phyloP scores from a whole-genome alignment of 2,888 invertebrate species.

The Leptinotarsa tumamoca region DNA sequence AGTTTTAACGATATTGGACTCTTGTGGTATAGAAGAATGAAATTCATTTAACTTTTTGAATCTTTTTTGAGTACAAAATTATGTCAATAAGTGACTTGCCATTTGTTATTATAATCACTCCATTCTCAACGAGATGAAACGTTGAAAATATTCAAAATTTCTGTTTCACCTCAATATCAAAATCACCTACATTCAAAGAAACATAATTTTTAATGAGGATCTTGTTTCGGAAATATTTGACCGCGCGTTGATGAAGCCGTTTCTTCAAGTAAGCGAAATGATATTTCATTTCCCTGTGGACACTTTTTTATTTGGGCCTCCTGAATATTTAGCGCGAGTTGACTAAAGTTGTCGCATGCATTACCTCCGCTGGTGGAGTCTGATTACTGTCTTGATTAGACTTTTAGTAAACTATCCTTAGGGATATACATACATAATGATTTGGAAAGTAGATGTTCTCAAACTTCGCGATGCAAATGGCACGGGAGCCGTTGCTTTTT shows the following conservation, averaged over 20 bases:
- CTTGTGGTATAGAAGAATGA: no score
- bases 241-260: background rate
- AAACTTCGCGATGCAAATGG: background rate
- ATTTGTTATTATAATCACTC: no score
- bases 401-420: background rate
- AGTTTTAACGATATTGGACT: no score
- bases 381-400: background rate
- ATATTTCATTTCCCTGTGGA: slow-evolving; percentile 1
- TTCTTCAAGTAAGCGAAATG: background rate
- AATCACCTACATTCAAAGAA: background rate
- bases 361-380: background rate
- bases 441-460: background rate
- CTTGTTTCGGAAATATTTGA: background rate
- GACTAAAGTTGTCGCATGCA: background rate
- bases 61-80: no score
- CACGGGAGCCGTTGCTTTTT: background rate
- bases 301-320: background rate
- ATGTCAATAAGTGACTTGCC: no score
- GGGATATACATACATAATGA: slow-evolving; percentile 8
- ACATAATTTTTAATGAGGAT: background rate
- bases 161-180: background rate
- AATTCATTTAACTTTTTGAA: no score
- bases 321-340: background rate
- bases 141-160: no score
- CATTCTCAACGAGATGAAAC: no score